A percentile compares a stretch with the other conserved stretches of the same genome.
Conservation (phyloP, 2,888 invertebrate genomes). For the Eristalinus aeneus region DNA sequence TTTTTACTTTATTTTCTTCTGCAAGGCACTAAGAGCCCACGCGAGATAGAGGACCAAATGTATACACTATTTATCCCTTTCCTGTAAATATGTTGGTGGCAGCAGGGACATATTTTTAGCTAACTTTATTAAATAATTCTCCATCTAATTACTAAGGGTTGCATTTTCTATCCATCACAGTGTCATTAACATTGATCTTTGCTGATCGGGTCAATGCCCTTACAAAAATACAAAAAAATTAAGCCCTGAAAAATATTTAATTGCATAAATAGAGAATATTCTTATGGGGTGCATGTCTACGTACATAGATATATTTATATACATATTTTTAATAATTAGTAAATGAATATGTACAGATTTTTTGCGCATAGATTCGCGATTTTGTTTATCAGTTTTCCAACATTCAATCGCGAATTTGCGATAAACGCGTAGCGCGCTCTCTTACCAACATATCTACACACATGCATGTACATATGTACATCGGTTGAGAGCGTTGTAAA, state of each 20-base stretch:
- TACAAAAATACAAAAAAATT: neutral
- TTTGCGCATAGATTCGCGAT: neutral
- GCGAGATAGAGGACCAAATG: conserved; percentile 21
- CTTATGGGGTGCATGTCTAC: neutral
- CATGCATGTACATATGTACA: neutral
- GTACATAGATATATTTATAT: too few species aligned
- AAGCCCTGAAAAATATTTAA: neutral
- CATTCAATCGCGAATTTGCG: neutral
- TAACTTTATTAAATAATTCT: neutral
- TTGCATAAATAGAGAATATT: neutral
- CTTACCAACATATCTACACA: neutral
- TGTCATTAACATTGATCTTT: neutral
- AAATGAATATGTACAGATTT: neutral
- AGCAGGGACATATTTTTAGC: neutral
- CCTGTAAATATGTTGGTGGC: conserved; percentile 9
- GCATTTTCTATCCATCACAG: neutral
- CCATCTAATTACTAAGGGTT: neutral
- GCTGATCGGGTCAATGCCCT: neutral
- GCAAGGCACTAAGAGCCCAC: conserved; percentile 13
- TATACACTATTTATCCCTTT: conserved; percentile 29
- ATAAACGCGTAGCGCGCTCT: neutral
- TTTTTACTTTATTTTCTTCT: neutral
- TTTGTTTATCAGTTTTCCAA: neutral
- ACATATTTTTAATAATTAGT: too few species aligned
- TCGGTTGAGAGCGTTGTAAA: neutral